These are phyloP conservation scores for Phoebastria nigripes DNA, from an alignment of 2,797 vertebrate genomes.

Conservation along the genomic window DNA sequence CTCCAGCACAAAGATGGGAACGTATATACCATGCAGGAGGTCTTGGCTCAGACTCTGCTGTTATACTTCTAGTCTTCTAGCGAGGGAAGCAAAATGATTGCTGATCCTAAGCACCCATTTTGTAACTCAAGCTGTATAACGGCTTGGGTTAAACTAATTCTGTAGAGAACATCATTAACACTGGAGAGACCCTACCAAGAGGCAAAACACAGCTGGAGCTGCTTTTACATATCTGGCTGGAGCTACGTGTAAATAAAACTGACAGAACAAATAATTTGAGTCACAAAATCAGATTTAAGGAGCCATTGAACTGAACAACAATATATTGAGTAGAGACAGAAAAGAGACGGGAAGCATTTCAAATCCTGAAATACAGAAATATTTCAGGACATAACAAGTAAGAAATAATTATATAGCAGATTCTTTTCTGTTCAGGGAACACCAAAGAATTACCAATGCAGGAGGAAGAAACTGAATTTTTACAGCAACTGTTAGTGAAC, in stretches of 20 bases:
- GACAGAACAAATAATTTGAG: not conserved
- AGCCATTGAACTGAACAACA: not conserved
- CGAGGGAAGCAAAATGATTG: not conserved
- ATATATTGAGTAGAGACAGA: not conserved
- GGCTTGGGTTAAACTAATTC: not conserved
- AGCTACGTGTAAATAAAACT: not conserved
- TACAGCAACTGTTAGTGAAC: not conserved
- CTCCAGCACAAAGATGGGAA: not conserved
- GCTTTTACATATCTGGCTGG: not conserved
- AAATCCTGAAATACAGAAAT: not conserved
- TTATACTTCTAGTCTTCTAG: not conserved
- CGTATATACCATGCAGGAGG: accelerated
- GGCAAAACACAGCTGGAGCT: not conserved
- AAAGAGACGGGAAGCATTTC: not conserved
- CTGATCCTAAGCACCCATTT: not conserved
- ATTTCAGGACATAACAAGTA: not conserved
- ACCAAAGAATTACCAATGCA: not conserved
- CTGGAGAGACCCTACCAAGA: not conserved
- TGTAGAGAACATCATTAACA: not conserved
- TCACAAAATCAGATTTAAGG: conserved; percentile 1
- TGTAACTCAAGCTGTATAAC: not conserved
- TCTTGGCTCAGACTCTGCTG: not conserved
- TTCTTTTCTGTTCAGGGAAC: not conserved
- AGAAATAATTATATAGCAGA: not conserved
- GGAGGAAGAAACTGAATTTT: not conserved